Evolutionary conservation across 2,888 invertebrate species (phyloP), one percentile per base, ranked within the genome.

Genomic region (Gymnosoma rotundatum): DNA sequence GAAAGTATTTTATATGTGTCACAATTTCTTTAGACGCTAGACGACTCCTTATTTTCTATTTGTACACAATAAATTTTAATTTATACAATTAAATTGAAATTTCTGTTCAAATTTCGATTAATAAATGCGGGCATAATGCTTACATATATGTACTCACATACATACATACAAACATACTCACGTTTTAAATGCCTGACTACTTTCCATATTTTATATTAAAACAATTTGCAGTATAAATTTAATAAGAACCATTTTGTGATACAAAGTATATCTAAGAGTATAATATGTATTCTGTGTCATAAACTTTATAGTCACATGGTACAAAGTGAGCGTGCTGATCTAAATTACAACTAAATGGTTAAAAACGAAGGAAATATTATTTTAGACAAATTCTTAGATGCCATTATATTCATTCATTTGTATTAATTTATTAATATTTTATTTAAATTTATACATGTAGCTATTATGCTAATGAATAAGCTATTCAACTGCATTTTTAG

Each of bases 61-160:
- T 56, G 52, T 78, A 78, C 69, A 78, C 70, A 32, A 78, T 78
- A 32, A 78, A 78, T 78, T 70, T 79, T 73, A 79, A 79, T 79
- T 79, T 79, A 79, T 79, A 79, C 79, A 73, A 79, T 79, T 73
- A 58, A 79, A 79, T 79, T 73, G 73, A 79, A 79, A 79, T 73
- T 79, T 79, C 66, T 79, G 79, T 79, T 79, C 73, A 73, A 79
- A 66, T 58, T 79, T 72, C 66, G 79, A 72, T 79, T 79, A 79
- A 66, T 79, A 79, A 73, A 79, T 79, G 73, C 73, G 79, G 73
- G 79, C 61, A 69, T 64, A 76, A 67, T 36, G 7, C 32, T 42
- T 25, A 32, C 16, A 69, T 1, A 25, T n/a, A 69, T 1, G 18
- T n/a, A 66, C 36, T n/a, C 14, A 42, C 16, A 14, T 20, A 50